phyloP scores from a whole-genome alignment of 92 coral and sea anemone species.

The Paramuricea clavata region DNA sequence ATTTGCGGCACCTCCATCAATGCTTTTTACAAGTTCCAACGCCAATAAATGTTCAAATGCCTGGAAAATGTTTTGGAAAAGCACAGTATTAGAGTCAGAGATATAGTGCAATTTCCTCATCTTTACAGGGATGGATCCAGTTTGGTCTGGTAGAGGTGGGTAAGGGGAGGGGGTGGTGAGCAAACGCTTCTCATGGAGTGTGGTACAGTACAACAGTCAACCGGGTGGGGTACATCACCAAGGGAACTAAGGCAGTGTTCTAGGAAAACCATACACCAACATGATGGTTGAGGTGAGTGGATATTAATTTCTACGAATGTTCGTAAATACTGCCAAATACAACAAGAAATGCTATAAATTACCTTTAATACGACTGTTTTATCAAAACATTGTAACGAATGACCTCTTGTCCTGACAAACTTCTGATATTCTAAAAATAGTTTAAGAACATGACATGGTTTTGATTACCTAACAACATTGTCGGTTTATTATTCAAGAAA shows the following conservation, averaged over 20 bases:
- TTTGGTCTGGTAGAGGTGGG: too few relatives aligned
- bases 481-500: neutral
- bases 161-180: too few relatives aligned
- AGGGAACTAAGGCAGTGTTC: too few relatives aligned
- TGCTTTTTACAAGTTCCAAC: slow-evolving; percentile 86
- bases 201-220: too few relatives aligned
- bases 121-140: too few relatives aligned
- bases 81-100: neutral
- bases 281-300: neutral
- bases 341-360: slow-evolving; percentile 3
- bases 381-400: slow-evolving; percentile 90
- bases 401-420: slow-evolving; percentile 88
- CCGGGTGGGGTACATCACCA: too few relatives aligned
- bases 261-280: too few relatives aligned
- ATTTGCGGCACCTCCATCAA: slow-evolving; percentile 78
- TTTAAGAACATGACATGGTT: neutral
- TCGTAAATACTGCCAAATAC: too few relatives aligned
- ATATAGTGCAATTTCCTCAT: neutral
- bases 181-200: too few relatives aligned
- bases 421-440: slow-evolving; percentile 83
- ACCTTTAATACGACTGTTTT: slow-evolving; percentile 95
- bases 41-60: slow-evolving; percentile 97
- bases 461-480: neutral
- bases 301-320: too few relatives aligned
- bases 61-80: slow-evolving; percentile 46